Conservation (phyloP, 2,113 vertebrate species). For the Hippocampus mohnikei region DNA sequence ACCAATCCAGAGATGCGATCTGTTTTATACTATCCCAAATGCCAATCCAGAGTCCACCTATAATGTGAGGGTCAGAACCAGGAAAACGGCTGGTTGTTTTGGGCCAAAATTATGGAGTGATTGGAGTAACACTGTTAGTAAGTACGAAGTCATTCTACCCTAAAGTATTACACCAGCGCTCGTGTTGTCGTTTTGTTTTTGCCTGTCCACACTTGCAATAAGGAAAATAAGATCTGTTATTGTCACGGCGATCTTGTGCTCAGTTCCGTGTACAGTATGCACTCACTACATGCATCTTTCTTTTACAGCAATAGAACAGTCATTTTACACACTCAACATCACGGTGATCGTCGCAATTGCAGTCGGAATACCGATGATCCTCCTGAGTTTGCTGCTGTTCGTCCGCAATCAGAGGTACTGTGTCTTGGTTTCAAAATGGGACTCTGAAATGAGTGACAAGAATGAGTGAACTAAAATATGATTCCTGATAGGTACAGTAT, state of each 20-base stretch:
- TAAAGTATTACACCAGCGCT: too few species aligned
- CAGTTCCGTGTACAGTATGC: background rate
- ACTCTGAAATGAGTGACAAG: background rate
- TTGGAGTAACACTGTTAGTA: slow-evolving; percentile 55
- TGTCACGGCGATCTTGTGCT: too few species aligned
- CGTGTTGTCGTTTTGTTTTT: too few species aligned
- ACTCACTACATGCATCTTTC: background rate
- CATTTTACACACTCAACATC: slow-evolving; percentile 2
- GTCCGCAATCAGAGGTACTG: slow-evolving; percentile 52
- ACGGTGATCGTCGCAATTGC: slow-evolving; percentile 34
- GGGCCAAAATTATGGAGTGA: slow-evolving; percentile 28
- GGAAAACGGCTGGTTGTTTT: accelerated
- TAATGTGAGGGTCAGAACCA: slow-evolving; percentile 43
- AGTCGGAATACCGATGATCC: slow-evolving; percentile 60
- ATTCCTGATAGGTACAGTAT: too few species aligned
- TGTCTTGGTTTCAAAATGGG: background rate
- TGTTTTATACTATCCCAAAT: background rate
- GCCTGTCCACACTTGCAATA: too few species aligned
- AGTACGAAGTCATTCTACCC: slow-evolving; percentile 12
- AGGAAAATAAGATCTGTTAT: too few species aligned
- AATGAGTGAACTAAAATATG: too few species aligned
- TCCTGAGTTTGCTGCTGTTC: slow-evolving; percentile 54
- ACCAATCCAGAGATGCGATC: accelerated
- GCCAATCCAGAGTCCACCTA: slow-evolving; percentile 25
- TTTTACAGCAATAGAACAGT: slow-evolving; percentile 23